Evolutionary conservation across 1,140 invertebrate species (phyloP).

Genomic region (Bursaphelenchus mucronatus): DNA sequence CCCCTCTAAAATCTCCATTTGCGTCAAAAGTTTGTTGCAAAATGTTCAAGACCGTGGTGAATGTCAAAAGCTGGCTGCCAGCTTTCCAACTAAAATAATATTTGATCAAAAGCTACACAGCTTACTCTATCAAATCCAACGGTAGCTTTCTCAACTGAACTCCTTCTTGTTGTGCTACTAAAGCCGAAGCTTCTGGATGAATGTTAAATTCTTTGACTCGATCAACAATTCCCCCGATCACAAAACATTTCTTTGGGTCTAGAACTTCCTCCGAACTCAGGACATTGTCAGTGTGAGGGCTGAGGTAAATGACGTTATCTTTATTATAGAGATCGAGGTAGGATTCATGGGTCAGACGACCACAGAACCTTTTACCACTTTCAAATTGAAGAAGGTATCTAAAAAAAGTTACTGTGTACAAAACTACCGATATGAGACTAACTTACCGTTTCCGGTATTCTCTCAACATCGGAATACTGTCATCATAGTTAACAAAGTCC

Average conservation of each 20-base stretch:
- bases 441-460: neutral
- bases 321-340: slow-evolving; percentile 15
- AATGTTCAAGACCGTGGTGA: slow-evolving; percentile 38
- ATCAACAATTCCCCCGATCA: slow-evolving; percentile 51
- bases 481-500: slow-evolving; percentile 39
- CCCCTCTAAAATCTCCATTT: slow-evolving; percentile 35
- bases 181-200: slow-evolving; percentile 33
- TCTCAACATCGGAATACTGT: neutral
- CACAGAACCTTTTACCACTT: neutral
- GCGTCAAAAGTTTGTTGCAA: slow-evolving; percentile 29
- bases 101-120: neutral
- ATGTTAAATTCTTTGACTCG: slow-evolving; percentile 39
- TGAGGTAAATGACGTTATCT: slow-evolving; percentile 35
- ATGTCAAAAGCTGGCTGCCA: slow-evolving; percentile 37
- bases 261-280: slow-evolving; percentile 23
- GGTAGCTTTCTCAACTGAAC: slow-evolving; percentile 30
- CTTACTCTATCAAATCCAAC: slow-evolving; percentile 33
- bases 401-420: neutral
- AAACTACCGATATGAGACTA: neutral
- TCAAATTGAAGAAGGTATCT: slow-evolving; percentile 22
- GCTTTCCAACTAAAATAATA: slow-evolving; percentile 37
- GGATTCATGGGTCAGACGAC: slow-evolving; percentile 9
- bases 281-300: slow-evolving; percentile 38
- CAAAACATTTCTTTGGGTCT: slow-evolving; percentile 29
- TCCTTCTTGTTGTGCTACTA: slow-evolving; percentile 30